A percentile compares a stretch with the other conserved stretches of the same genome.
Conservation (phyloP, 2,797 vertebrate species). For the Okamejei kenojei region DNA sequence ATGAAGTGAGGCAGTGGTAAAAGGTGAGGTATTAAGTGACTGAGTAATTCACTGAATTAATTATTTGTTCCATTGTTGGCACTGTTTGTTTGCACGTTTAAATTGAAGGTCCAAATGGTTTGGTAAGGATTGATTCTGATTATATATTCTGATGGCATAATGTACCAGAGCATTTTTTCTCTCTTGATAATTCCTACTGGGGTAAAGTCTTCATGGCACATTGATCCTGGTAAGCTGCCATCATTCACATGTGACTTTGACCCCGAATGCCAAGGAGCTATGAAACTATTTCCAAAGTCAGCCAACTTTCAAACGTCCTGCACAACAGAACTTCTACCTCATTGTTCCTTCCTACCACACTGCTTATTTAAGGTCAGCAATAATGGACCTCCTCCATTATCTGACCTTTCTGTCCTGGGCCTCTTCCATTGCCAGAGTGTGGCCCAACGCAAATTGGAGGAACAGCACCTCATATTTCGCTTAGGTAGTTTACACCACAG, state of each 20-base stretch:
- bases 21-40: neutral
- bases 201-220: neutral
- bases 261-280: neutral
- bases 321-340: neutral
- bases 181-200: neutral
- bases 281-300: neutral
- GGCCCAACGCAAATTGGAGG: too few relatives aligned
- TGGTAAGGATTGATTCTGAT: neutral
- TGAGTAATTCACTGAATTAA: neutral
- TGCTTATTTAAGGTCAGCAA: neutral
- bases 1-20: neutral
- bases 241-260: neutral
- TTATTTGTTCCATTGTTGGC: neutral
- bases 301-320: neutral
- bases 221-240: neutral
- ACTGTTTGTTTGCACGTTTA: neutral
- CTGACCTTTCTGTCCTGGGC: too few relatives aligned
- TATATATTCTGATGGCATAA: neutral
- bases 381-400: too few relatives aligned
- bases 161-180: neutral
- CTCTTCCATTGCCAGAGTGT: too few relatives aligned
- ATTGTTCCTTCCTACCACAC: neutral
- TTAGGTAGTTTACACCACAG: too few relatives aligned
- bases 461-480: too few relatives aligned
- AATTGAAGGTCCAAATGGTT: neutral